Conservation (phyloP, 2,888 invertebrate species). For the Arenicola marina region DNA sequence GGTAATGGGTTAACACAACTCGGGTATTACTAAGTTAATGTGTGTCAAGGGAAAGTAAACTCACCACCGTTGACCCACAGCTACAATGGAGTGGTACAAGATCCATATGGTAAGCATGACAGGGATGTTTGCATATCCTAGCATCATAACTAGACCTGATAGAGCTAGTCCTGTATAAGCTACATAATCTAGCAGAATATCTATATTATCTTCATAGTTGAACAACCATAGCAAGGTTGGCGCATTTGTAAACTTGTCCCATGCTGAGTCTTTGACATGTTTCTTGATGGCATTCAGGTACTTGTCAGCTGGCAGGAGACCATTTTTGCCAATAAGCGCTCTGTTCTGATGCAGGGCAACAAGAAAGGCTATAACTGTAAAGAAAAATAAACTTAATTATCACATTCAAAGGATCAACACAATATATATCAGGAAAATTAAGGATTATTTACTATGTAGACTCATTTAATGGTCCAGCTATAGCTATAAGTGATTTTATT, state of each 20-base stretch:
- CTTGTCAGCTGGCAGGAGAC: slow-evolving; percentile 55
- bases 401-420: too few species aligned
- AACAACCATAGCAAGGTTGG: slow-evolving; percentile 56
- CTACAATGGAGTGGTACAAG: slow-evolving; percentile 61
- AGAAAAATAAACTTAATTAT: not conserved
- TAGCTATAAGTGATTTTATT: too few species aligned
- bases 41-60: too few species aligned
- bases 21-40: too few species aligned
- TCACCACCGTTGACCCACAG: slow-evolving; percentile 57
- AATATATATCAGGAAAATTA: too few species aligned
- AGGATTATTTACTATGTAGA: too few species aligned
- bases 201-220: slow-evolving; percentile 20
- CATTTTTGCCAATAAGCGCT: slow-evolving; percentile 55
- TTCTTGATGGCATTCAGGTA: slow-evolving; percentile 43
- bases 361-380: slow-evolving; percentile 46
- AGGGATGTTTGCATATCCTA: slow-evolving; percentile 58
- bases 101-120: slow-evolving; percentile 58
- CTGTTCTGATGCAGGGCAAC: slow-evolving; percentile 60
- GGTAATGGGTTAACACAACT: too few species aligned
- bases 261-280: slow-evolving; percentile 33
- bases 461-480: too few species aligned
- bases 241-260: slow-evolving; percentile 37
- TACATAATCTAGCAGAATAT: slow-evolving; percentile 31
- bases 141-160: slow-evolving; percentile 48
- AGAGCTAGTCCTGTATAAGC: slow-evolving; percentile 53